Conservation (phyloP, 2,888 invertebrate genomes). For the Drosophila paranaensis region DNA sequence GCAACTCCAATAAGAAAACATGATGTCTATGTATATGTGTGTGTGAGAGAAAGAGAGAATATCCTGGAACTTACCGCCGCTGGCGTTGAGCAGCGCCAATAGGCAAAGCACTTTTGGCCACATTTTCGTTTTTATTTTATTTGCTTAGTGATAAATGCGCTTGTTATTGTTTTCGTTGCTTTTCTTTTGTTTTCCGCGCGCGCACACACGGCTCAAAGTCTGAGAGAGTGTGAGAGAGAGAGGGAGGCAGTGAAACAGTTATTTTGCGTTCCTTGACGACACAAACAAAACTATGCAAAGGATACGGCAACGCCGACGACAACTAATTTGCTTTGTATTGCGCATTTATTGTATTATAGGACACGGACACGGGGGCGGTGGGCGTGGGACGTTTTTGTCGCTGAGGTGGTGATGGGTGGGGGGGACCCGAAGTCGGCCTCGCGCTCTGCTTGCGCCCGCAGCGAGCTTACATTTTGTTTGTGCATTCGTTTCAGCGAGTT, state of each 20-base stretch:
- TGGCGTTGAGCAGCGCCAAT: constrained; percentile 49
- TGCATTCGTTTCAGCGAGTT: constrained; percentile 39
- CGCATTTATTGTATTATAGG: constrained; percentile 69
- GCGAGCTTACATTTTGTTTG: constrained; percentile 55
- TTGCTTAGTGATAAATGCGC: constrained; percentile 35
- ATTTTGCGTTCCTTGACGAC: constrained; percentile 46
- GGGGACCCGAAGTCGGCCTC: constrained; percentile 41
- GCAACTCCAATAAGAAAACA: constrained; percentile 30
- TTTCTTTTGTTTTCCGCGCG: constrained; percentile 73
- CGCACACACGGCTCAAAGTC: constrained; percentile 64
- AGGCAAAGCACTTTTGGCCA: constrained; percentile 49
- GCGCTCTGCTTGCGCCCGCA: constrained; percentile 51
- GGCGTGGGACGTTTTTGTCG: constrained; percentile 9
- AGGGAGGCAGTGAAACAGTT: constrained; percentile 18
- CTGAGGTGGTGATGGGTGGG: background rate
- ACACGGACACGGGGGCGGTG: constrained; percentile 31
- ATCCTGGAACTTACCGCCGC: constrained; percentile 57
- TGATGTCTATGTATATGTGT: background rate
- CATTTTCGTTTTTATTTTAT: constrained; percentile 39
- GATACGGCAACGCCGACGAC: constrained; percentile 40
- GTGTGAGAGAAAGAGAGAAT: background rate
- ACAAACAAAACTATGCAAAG: constrained; percentile 55
- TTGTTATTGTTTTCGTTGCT: constrained; percentile 56
- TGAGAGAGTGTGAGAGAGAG: constrained; percentile 42
- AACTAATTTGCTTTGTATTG: constrained; percentile 69